Percentiles rank a stretch among this genome's conserved stretches.
These are phyloP conservation scores for Melanerpes aurifrons DNA, from an alignment of 2,113 vertebrate genomes.

Conservation along the genomic window DNA sequence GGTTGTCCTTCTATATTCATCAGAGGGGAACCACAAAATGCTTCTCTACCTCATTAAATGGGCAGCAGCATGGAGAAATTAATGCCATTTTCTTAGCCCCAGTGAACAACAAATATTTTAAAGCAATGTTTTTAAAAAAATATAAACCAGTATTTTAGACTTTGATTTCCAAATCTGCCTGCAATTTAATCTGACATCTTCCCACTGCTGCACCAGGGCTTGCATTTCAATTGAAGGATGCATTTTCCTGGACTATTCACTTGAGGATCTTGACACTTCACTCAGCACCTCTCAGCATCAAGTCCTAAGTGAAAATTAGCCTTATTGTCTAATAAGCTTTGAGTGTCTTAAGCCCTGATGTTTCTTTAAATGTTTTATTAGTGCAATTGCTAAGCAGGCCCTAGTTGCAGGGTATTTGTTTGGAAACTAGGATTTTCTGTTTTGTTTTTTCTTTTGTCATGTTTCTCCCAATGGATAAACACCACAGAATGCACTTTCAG, in stretches of 20 bases:
- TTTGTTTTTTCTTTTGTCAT: background rate
- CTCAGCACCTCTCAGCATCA: background rate
- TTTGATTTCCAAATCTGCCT: background rate
- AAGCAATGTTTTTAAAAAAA: background rate
- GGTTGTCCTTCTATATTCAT: constrained; percentile 15
- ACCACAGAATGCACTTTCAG: background rate
- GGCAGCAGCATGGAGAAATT: background rate
- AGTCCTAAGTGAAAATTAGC: background rate
- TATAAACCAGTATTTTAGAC: background rate
- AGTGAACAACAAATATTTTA: background rate
- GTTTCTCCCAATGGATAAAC: background rate
- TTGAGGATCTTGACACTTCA: background rate
- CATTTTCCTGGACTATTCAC: background rate
- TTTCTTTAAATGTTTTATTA: background rate
- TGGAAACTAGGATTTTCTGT: background rate
- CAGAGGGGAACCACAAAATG: constrained; percentile 40
- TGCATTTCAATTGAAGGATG: background rate
- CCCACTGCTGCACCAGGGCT: background rate
- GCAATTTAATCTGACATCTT: background rate
- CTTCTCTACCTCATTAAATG: constrained; percentile 42
- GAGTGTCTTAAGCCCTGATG: background rate
- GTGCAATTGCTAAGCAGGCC: background rate
- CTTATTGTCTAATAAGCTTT: background rate
- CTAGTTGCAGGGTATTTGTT: background rate
- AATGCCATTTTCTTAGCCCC: constrained; percentile 31